Evolutionary conservation across 1,140 invertebrate genomes (phyloP).

Genomic region (Eurosta solidaginis): DNA sequence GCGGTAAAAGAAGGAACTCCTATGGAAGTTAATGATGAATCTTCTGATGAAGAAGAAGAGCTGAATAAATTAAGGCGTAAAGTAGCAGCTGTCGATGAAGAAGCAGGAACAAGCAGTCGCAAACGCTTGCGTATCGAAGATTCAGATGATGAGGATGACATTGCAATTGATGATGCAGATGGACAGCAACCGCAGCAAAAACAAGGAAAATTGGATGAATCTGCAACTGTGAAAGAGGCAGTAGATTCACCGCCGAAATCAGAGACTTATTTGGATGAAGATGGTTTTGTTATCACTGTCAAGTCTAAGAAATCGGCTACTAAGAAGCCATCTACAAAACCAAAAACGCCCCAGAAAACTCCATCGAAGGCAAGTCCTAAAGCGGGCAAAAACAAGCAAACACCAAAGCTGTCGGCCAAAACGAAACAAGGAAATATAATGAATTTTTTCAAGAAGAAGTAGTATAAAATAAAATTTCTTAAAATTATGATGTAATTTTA

Average conservation of each 20-base stretch:
- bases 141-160: slow-evolving; percentile 36
- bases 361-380: slow-evolving; percentile 35
- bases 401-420: slow-evolving; percentile 39
- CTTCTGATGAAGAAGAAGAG: slow-evolving; percentile 54
- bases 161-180: slow-evolving; percentile 42
- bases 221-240: slow-evolving; percentile 32
- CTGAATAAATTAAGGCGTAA: slow-evolving; percentile 49
- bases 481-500: neutral
- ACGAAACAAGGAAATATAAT: slow-evolving; percentile 52
- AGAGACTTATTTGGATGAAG: slow-evolving; percentile 55
- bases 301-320: slow-evolving; percentile 36
- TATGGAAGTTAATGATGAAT: slow-evolving; percentile 32
- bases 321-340: slow-evolving; percentile 34
- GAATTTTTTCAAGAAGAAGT: slow-evolving; percentile 54
- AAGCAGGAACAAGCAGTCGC: slow-evolving; percentile 22
- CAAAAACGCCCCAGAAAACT: slow-evolving; percentile 29
- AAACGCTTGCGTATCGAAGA: slow-evolving; percentile 51
- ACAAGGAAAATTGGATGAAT: slow-evolving; percentile 37
- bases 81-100: slow-evolving; percentile 34
- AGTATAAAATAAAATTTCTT: neutral
- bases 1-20: neutral
- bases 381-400: neutral
- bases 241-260: slow-evolving; percentile 35
- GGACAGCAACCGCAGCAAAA: slow-evolving; percentile 42
- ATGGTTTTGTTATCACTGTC: slow-evolving; percentile 54